Base-by-base conservation (phyloP, 2,113 vertebrate genomes). In the Sakesphorus luctuosus region DNA sequence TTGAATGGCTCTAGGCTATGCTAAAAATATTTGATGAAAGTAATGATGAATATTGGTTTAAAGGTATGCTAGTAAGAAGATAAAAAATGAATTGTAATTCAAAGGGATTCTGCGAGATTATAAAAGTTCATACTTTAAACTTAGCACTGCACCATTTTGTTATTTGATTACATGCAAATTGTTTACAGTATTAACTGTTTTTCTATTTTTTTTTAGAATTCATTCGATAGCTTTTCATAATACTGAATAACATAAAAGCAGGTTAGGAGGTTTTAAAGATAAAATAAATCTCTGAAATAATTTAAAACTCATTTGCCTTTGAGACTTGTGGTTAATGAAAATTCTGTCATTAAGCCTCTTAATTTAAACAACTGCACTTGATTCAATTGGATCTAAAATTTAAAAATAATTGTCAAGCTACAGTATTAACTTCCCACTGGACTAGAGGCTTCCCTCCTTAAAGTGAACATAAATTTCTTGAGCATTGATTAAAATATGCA, bases 301-400 rank as follows among this genome's bases (percentile, higher is more conserved):
- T 80, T 68, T 80, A 66, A 93, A 89, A 87, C 72, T 71, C 31
- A 73, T 90, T 87, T 91, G 35, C 55, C 56, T 94, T 94, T 88
- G 75, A 94, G 82, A 91, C 33, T 79, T 74, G 38, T 47, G 31
- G 40, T 90, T 96, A 91, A 93, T 95, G 67, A 91, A 97, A 96
- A 86, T 80, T 92, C 65, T 86, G 35, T 62, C 85, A 91, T 74
- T 91, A 95, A 95, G 26, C 31, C 43, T 84, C 50, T 95, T 85
- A 89, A 84, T 83, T 95, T 95, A 87, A 94, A 90, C 24, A 85
- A 63, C 33, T 80, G 23, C 38, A 59, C 59, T 90, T 73, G 10
- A 87, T 84, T 86, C 87, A 80, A 11, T 31, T 73, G 36, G 53
- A 85, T 11, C 3, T 67, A 69, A 59, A 25, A 18, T 90, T 94